Conservation (phyloP, 2,888 invertebrate genomes). For the Cataglyphis altisquamis region DNA sequence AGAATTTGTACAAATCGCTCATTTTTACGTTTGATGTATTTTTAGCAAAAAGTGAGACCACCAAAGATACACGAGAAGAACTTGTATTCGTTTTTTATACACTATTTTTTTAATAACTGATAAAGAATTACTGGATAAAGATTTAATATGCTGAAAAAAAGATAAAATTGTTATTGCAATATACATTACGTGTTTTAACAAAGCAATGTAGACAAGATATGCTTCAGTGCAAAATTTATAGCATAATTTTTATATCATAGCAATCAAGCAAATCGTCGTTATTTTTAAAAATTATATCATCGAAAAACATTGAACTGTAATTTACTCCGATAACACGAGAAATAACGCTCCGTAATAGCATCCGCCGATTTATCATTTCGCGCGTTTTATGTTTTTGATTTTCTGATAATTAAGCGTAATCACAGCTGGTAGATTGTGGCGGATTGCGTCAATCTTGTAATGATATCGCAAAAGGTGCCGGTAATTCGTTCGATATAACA, state of each 20-base stretch:
- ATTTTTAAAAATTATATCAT: conserved; percentile 15
- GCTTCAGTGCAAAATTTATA: conserved; percentile 8
- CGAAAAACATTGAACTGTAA: conserved; percentile 10
- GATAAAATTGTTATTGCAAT: conserved; percentile 6
- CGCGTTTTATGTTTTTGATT: conserved; percentile 17
- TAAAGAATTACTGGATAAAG: conserved; percentile 11
- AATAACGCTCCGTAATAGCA: not conserved
- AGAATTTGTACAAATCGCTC: not conserved
- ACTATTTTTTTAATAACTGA: not conserved
- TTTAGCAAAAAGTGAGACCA: conserved; percentile 2
- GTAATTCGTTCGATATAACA: conserved; percentile 50
- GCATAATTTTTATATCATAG: not conserved
- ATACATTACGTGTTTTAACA: conserved; percentile 1
- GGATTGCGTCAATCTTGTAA: conserved; percentile 56
- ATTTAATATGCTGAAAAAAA: conserved; percentile 11
- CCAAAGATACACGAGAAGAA: not conserved
- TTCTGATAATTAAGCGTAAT: conserved; percentile 53
- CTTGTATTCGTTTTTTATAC: not conserved
- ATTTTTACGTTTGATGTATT: not conserved
- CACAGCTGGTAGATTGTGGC: conserved; percentile 28
- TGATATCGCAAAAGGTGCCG: conserved; percentile 47
- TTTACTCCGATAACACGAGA: conserved; percentile 36
- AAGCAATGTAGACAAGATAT: conserved; percentile 23
- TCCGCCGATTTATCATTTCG: conserved; percentile 48
- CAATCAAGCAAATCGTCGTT: conserved; percentile 22